Base-by-base conservation (phyloP, 2,113 vertebrate genomes). In the Hippocampus mohnikei region DNA sequence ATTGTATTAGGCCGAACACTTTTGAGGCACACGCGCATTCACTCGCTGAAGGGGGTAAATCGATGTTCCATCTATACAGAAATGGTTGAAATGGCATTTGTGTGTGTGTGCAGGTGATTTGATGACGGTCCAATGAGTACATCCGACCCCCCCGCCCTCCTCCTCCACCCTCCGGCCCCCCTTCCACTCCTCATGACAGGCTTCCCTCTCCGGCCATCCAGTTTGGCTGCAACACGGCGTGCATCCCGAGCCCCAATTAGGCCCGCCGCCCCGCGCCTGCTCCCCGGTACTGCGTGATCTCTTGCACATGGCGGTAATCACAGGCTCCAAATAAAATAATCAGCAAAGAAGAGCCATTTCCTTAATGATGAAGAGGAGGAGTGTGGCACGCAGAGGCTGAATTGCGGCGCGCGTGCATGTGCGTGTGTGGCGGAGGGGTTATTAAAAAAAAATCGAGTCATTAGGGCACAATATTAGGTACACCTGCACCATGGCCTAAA, bases 271-370 rank as follows among this genome's bases (percentile, higher is more conserved):
- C 95, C 96, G 93, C 94, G 95, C 93, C 94, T 95, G 94, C 89
- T 95, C 95, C 92, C 94, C 93, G 94, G 93, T 93, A 94, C 94
- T 94, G 94, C 95, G 94, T 97, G 96, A 97, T 96, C 94, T 94
- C 94, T 93, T 92, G 94, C 93, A 94, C 95, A 93, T 94, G 94
- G 95, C 93, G 95, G 95, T 97, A 96, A 98, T 98, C 97, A 98
- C 94, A 93, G 93, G 8, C 92, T 92, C 94, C 95, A 98, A 98
- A 98, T 97, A 98, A 97, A 98, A 98, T 98, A 98, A 98, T 98
- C 95, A 97, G 95, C 95, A 95, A 95, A 98, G 95, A 96, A 97
- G 95, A 95, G 95, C 95, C 92, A 98, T 98, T 98, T 98, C 92
- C 94, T 95, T 98, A 98, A 98, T 95, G 94, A 95, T 93, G 93